A percentile compares a stretch with the other conserved stretches of the same genome.
These are phyloP conservation scores for Nycticorax nycticorax DNA, from an alignment of 2,113 vertebrate species.

Conservation along the genomic window DNA sequence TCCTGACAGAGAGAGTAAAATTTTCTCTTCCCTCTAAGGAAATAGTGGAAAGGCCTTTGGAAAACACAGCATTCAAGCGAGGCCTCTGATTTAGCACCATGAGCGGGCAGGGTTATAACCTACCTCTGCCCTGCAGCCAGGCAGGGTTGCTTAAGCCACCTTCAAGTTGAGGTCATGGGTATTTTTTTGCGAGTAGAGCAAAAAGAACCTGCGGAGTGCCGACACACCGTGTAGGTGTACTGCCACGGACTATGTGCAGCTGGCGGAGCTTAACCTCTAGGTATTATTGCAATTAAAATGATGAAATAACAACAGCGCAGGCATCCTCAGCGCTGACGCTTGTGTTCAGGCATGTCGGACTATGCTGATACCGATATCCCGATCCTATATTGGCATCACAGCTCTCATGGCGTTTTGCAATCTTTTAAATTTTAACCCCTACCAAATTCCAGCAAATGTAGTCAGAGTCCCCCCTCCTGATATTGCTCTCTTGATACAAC, in stretches of 20 bases:
- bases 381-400: background rate
- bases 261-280: background rate
- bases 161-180: background rate
- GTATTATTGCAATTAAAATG: conserved; percentile 20
- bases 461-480: background rate
- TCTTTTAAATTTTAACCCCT: background rate
- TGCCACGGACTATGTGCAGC: background rate
- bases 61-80: background rate
- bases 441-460: background rate
- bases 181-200: background rate
- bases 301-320: conserved; percentile 2
- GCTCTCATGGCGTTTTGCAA: background rate
- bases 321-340: background rate
- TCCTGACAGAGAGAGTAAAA: background rate
- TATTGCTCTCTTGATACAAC: background rate
- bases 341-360: conserved; percentile 23
- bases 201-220: background rate
- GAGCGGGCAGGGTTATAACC: background rate
- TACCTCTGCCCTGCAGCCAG: background rate
- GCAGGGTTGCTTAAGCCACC: background rate
- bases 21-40: background rate
- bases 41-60: background rate
- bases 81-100: background rate
- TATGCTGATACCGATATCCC: background rate
- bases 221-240: background rate